These are phyloP conservation scores for Saccostrea echinata DNA, from an alignment of 1,140 invertebrate genomes.

Conservation along the genomic window DNA sequence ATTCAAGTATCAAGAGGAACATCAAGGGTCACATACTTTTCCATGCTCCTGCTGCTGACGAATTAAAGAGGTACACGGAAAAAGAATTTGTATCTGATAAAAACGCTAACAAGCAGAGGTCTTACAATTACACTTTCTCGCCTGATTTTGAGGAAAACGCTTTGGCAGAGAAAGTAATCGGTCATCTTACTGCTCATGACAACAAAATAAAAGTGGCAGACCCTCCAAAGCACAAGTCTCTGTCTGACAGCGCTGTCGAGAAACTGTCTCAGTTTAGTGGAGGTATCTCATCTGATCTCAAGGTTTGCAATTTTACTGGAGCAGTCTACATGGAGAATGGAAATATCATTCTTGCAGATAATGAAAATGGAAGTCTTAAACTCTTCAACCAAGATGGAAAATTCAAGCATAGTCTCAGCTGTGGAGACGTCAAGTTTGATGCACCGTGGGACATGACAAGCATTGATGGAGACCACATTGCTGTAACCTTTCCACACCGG, in stretches of 20 bases:
- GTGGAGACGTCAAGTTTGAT: background rate
- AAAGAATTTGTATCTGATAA: background rate
- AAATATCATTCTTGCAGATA: background rate
- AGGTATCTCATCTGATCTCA: background rate
- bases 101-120: background rate
- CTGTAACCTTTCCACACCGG: conserved; percentile 16
- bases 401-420: background rate
- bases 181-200: background rate
- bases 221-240: background rate
- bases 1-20: background rate
- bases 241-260: background rate
- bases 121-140: background rate
- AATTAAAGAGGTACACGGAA: background rate
- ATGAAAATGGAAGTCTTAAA: conserved; percentile 7
- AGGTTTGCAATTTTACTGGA: conserved; percentile 17
- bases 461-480: conserved; percentile 1
- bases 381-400: conserved; percentile 3
- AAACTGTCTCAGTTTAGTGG: background rate
- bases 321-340: background rate
- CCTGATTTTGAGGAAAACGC: conserved; percentile 18
- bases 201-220: conserved; percentile 19
- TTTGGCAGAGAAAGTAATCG: background rate
- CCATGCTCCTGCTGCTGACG: background rate
- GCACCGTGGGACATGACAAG: background rate
- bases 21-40: conserved; percentile 9